Evolutionary conservation across 2,888 invertebrate species (phyloP).

Genomic region (Eledone cirrhosa): DNA sequence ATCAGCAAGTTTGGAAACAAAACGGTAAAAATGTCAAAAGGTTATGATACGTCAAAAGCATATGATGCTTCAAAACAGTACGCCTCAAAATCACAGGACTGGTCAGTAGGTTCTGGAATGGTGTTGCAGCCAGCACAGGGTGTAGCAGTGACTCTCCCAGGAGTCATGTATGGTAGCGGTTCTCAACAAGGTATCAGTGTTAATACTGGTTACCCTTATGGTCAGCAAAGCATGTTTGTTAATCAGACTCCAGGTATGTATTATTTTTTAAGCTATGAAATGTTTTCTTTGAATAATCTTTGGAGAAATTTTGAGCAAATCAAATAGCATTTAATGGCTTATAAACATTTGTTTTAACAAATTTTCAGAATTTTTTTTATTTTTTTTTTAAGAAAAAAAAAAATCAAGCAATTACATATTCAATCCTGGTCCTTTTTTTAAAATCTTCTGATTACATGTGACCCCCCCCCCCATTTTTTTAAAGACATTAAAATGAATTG

Average conservation of each 20-base stretch:
- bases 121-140: constrained; percentile 14
- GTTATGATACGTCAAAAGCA: constrained; percentile 20
- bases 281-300: too few relatives aligned
- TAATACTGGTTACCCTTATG: constrained; percentile 19
- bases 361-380: too few relatives aligned
- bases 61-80: constrained; percentile 23
- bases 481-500: too few relatives aligned
- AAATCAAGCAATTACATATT: too few relatives aligned
- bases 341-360: too few relatives aligned
- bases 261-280: too few relatives aligned
- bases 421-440: too few relatives aligned
- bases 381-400: too few relatives aligned
- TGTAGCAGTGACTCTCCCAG: constrained; percentile 19
- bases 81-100: constrained; percentile 1
- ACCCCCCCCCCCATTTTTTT: too few relatives aligned
- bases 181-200: constrained; percentile 25
- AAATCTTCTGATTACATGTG: too few relatives aligned
- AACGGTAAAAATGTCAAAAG: background rate
- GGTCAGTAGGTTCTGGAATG: constrained; percentile 19
- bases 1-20: too few relatives aligned
- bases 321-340: background rate
- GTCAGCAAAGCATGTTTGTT: constrained; percentile 14
- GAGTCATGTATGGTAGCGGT: constrained; percentile 12
- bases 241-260: constrained; percentile 22
- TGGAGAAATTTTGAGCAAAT: background rate